Base-by-base conservation (phyloP, 1,140 invertebrate species). In the Sminthurinus signatus region DNA sequence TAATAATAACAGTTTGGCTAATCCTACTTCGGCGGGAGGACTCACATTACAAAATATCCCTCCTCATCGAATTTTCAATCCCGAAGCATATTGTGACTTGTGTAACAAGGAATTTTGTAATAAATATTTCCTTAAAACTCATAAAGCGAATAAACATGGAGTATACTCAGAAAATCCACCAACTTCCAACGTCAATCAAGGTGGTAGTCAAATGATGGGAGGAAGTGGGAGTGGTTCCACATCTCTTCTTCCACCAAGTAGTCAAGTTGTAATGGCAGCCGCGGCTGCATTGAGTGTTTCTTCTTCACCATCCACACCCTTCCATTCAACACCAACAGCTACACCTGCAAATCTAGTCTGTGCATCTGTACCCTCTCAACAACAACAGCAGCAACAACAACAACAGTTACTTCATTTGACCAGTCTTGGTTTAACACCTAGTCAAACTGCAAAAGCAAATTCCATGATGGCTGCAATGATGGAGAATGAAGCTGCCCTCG, bases 101-200 rank as follows among this genome's bases (percentile, higher is more conserved):
- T 99, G 96, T 80, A 96, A 98, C 79, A 99, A 99, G 78, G 95
- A 98, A 78, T 95, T 97, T 75, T 98, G 96, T 81, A 99, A 99
- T 81, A 99, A 99, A 77, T 99, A 99, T 78, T 99, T 99, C 76
- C 80, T 99, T 2, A 97, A 98, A 78, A 98, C 95, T 28, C 92
- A 96, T 80, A 93, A 92, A 75, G 91, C 91, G 1, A 96, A 96
- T 75, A 95, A 94, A 73, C 92, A 96, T 74, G 91, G 91, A 12
- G 92, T 94, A 58, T 91, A 95, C 74, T 88, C 96, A 28, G 91
- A 94, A 75, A 79, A 64, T 77, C 80, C 71, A 79, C 80, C 71
- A 79, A 81, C 71, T 79, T 78, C 70, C 62, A n/a, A n/a, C n/a
- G n/a, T n/a, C n/a, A n/a, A n/a, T n/a, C 32, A 36, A 36, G 5